Evolutionary conservation across 2,888 invertebrate species (phyloP), one percentile per base, ranked within the genome.

Genomic region (Itoplectis maculator): DNA sequence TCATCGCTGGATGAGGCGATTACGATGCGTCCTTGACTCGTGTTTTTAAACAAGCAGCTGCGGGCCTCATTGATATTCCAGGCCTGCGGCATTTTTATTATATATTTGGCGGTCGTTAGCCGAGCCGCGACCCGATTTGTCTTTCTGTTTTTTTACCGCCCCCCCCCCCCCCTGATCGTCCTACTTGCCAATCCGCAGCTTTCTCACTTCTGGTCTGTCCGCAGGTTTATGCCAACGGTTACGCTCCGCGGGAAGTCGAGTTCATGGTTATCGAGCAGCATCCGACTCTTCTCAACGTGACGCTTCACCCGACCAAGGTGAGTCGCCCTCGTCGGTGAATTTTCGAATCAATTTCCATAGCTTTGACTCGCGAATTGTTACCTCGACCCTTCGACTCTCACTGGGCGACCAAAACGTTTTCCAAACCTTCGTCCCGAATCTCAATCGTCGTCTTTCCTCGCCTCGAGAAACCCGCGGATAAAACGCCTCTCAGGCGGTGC

Each of bases 191-290:
- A 29, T 29, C n/a, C 2, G 29, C 2, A 29, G 29, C 29, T 29
- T 29, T 29, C 29, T 29, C 29, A 29, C 40, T 15, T 81, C 51
- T 20, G 8, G 15, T n/a, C 9, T 63, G 37, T 35, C 11, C 13
- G 13, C 90, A 97, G 97, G 96, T 97, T 13, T 96, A 96, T 89
- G 97, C 97, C 40, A 97, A 97, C 89, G 97, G 97, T 51, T 98
- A 95, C 91, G 94, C 96, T 54, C 97, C 98, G 0, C 95, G 96
- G 88, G 97, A 98, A 92, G 94, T 97, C 35, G 97, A 97, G 90
- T 97, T 98, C 91, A 96, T 96, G 93, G 97, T 98, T 8, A 96
- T 96, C 65, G 97, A 97, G 86, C 96, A 96, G 88, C 97, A 97
- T 92, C 97, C 98, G 3, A 97, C 98, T 1, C 93, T 96, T 72